phyloP scores from a whole-genome alignment of 2,113 vertebrate species.

The Zapus hudsonius region DNA sequence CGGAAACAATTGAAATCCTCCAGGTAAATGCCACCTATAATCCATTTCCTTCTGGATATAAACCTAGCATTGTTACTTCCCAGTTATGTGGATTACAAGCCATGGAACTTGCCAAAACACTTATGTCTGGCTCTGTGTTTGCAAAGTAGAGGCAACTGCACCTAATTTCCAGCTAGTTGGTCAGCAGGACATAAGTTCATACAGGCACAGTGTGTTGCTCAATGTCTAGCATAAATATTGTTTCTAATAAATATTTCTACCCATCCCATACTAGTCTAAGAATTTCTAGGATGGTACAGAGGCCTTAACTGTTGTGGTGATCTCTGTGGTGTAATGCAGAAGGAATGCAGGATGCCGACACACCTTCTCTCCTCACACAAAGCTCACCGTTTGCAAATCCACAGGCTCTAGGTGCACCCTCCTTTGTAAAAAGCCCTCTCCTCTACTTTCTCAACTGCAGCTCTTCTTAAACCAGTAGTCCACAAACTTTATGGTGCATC shows the following conservation, averaged over 20 bases:
- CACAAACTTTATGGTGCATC: neutral
- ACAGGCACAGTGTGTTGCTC: neutral
- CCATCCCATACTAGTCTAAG: neutral
- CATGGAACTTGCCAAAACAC: neutral
- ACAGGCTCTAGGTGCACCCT: neutral
- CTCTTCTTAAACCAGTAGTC: neutral
- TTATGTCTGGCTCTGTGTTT: neutral
- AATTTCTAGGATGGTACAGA: neutral
- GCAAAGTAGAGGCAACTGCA: neutral
- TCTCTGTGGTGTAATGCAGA: no score
- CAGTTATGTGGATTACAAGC: neutral
- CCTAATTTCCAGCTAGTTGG: neutral
- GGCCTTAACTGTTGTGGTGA: neutral
- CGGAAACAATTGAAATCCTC: neutral
- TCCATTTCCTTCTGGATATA: slow-evolving; percentile 6
- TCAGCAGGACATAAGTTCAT: neutral
- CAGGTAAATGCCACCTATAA: neutral
- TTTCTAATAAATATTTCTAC: neutral
- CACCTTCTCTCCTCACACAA: neutral
- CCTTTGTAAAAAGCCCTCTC: neutral
- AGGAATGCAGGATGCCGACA: neutral
- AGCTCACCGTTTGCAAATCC: neutral
- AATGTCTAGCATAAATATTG: neutral
- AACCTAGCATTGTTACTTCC: neutral
- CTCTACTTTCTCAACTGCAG: neutral